A percentile compares a stretch with the other conserved stretches of the same genome.
phyloP scores from a whole-genome alignment of 2,113 vertebrate genomes.

The Agapornis roseicollis region DNA sequence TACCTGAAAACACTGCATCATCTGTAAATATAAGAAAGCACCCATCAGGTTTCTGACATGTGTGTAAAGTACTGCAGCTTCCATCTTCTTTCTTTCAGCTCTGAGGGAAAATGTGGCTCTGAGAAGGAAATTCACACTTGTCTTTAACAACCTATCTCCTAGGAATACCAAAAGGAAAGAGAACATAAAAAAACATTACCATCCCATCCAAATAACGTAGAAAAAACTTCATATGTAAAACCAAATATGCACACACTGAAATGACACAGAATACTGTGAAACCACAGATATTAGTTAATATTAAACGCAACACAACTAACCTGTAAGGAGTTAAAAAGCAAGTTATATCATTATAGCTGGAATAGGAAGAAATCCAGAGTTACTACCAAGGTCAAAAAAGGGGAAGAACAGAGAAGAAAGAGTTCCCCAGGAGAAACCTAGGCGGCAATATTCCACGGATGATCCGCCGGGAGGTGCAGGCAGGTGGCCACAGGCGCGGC shows the following conservation, averaged over 20 bases:
- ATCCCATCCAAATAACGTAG: neutral
- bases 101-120: slow-evolving; percentile 81
- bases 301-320: neutral
- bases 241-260: fast-evolving
- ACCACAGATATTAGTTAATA: fast-evolving
- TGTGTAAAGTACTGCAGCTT: slow-evolving; percentile 74
- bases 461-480: neutral
- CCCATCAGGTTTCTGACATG: slow-evolving; percentile 75
- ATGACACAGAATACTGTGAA: neutral
- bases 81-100: slow-evolving; percentile 77
- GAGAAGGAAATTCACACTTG: neutral
- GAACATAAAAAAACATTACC: neutral
- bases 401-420: neutral
- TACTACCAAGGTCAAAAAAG: neutral
- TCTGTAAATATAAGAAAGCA: slow-evolving; percentile 78
- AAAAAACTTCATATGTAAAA: neutral
- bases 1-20: slow-evolving; percentile 77
- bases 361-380: neutral
- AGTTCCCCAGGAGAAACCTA: neutral
- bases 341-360: neutral
- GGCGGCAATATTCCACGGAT: neutral
- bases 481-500: slow-evolving; percentile 35
- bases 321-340: neutral
- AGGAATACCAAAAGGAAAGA: neutral
- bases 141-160: neutral